Base-by-base conservation (phyloP, 1,140 invertebrate genomes). In the Nasonia giraulti region DNA sequence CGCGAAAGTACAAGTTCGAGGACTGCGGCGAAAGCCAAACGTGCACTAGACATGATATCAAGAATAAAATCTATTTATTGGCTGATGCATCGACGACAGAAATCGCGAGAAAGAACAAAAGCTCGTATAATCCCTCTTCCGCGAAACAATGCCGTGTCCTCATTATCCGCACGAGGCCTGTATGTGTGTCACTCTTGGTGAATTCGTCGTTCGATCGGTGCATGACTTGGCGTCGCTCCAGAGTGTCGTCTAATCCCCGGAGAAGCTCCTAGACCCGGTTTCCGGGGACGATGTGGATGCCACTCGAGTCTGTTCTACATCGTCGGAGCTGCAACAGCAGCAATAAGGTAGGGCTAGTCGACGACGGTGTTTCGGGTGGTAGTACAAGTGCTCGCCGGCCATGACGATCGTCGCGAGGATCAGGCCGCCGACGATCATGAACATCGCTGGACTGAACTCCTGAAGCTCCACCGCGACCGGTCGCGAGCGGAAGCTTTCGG, bases 391-490 rank as follows among this genome's bases (percentile, higher is more conserved):
- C n/a, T 75, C 69, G 8, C 11, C 44, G 4, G 23, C 12, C 47
- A 80, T 80, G 10, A 80, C 23, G 5, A 31, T 50, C 0, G 11
- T 37, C 2, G 77, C 77, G 12, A 74, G 20, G 12, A 85, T 44
- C 0, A 82, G 6, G 14, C 91, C 91, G 1, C 85, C 47, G 0
- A 80, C 11, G 7, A 91, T 82, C 12, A 91, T 68, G 71, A 91
- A 87, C n/a, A 90, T 71, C 55, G 89, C 89, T 11, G 90, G 89
- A 82, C 87, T 87, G 66, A 90, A 90, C 83, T 91, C 91, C 33
- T 85, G 44, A 31, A 91, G 27, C 44, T 87, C 85, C 2, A 91
- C 88, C 12, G 89, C 88, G 50, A 90, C 75, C n/a, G 90, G 90
- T 7, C 79, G 86, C 5, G 88, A 88, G 84, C 88, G 90, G 76